These are phyloP conservation scores for Cybosia mesomella DNA, from an alignment of 2,888 invertebrate species.

Conservation along the genomic window DNA sequence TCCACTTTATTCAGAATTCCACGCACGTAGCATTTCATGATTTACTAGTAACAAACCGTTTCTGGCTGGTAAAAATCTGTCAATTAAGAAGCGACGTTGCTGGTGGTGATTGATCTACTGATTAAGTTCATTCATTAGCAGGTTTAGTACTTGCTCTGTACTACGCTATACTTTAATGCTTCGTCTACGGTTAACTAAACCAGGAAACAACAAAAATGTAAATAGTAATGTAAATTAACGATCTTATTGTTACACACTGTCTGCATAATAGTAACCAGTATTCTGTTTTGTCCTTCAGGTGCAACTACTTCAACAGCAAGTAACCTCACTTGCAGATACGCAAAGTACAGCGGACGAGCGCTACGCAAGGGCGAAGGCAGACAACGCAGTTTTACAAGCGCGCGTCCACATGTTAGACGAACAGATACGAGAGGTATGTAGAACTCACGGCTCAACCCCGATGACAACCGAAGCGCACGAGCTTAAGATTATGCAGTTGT, in stretches of 20 bases:
- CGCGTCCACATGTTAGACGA: constrained; percentile 97
- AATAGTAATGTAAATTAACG: not conserved
- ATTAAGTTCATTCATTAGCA: not conserved
- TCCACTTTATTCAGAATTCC: not conserved
- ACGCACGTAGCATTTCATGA: not conserved
- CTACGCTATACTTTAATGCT: too few species aligned
- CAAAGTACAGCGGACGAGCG: constrained; percentile 95
- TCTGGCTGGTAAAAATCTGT: not conserved
- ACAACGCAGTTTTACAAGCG: constrained; percentile 96
- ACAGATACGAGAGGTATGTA: constrained; percentile 90
- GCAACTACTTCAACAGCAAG: constrained; percentile 96
- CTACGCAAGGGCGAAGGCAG: constrained; percentile 95
- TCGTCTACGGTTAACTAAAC: not conserved
- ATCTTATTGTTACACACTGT: not conserved
- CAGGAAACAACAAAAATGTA: not conserved
- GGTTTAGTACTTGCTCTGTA: not conserved
- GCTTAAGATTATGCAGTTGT: not conserved
- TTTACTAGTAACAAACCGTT: not conserved
- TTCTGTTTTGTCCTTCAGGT: constrained; percentile 87
- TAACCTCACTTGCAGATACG: constrained; percentile 95
- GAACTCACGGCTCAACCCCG: not conserved
- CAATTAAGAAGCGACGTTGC: not conserved
- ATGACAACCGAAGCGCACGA: not conserved
- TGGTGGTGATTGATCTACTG: not conserved
- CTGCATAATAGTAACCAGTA: constrained; percentile 8